A percentile compares a stretch with the other conserved stretches of the same genome.
These are phyloP conservation scores for Seriola aureovittata DNA, from an alignment of 2,113 vertebrate genomes.

Conservation along the genomic window DNA sequence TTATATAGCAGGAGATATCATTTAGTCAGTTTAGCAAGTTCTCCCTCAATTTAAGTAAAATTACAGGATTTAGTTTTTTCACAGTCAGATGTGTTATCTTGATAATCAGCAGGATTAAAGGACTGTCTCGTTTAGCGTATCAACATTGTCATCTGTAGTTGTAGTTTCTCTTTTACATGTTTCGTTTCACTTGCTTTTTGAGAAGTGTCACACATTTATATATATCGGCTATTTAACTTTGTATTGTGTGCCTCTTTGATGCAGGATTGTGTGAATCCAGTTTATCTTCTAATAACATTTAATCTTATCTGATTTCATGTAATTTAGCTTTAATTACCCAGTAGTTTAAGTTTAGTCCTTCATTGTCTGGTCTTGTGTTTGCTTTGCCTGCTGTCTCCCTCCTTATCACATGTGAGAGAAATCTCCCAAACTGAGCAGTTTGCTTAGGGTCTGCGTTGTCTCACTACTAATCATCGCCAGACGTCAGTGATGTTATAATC, in stretches of 20 bases:
- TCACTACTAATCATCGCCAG: conserved; percentile 7
- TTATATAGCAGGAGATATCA: conserved; percentile 23
- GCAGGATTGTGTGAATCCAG: conserved; percentile 16
- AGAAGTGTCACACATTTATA: background rate
- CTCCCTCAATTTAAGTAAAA: conserved; percentile 24
- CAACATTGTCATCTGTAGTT: background rate
- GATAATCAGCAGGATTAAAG: conserved; percentile 20
- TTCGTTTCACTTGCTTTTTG: background rate
- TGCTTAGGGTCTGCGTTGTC: background rate
- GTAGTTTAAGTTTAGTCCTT: conserved; percentile 8
- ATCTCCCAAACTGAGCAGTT: conserved; percentile 3
- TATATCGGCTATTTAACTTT: conserved; percentile 1
- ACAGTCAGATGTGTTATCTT: conserved; percentile 8
- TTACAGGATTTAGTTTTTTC: conserved; percentile 42
- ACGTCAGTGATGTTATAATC: conserved; percentile 7
- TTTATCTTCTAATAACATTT: conserved; percentile 5
- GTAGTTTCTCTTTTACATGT: background rate
- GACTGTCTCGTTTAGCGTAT: background rate
- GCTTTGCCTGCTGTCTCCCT: conserved; percentile 9
- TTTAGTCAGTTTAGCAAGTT: conserved; percentile 6
- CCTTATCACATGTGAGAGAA: conserved; percentile 12
- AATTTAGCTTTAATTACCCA: conserved; percentile 33
- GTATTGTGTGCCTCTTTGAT: background rate
- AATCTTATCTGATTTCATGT: conserved; percentile 34
- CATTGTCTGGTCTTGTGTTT: conserved; percentile 8